Conservation (phyloP, 2,888 invertebrate genomes). For the Philereme vetulata region DNA sequence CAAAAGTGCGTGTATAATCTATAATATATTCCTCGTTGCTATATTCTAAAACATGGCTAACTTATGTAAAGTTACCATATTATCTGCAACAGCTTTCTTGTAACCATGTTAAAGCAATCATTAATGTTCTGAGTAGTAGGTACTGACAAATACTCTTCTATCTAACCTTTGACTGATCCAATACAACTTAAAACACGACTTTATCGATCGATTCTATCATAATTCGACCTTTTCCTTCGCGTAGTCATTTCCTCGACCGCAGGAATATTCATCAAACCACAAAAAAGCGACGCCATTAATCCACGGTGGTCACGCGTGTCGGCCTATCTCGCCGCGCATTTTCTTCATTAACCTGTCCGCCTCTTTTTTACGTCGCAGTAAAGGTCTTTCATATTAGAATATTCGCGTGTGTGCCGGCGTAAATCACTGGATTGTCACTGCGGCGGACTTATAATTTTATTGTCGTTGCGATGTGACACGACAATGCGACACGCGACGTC, state of each 20-base stretch:
- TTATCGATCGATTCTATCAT: no score
- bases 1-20: no score
- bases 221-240: slow-evolving; percentile 11
- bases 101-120: no score
- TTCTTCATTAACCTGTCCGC: slow-evolving; percentile 80
- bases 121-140: no score
- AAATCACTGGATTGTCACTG: slow-evolving; percentile 84
- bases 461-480: slow-evolving; percentile 76
- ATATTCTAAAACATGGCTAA: no score
- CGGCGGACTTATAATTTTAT: slow-evolving; percentile 82
- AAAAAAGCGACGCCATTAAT: slow-evolving; percentile 41
- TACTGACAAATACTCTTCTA: no score
- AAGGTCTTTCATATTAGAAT: slow-evolving; percentile 76
- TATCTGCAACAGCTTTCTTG: no score
- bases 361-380: slow-evolving; percentile 69
- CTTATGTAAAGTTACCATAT: no score
- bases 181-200: no score
- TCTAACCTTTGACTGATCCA: no score
- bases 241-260: slow-evolving; percentile 13
- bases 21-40: no score
- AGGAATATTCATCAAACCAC: slow-evolving; percentile 26
- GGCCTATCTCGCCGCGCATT: slow-evolving; percentile 70
- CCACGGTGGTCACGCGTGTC: slow-evolving; percentile 62
- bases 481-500: slow-evolving; percentile 73
- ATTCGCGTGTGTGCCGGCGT: slow-evolving; percentile 81